phyloP scores from a whole-genome alignment of 2,888 invertebrate species.

The Pedicia rivosa region DNA sequence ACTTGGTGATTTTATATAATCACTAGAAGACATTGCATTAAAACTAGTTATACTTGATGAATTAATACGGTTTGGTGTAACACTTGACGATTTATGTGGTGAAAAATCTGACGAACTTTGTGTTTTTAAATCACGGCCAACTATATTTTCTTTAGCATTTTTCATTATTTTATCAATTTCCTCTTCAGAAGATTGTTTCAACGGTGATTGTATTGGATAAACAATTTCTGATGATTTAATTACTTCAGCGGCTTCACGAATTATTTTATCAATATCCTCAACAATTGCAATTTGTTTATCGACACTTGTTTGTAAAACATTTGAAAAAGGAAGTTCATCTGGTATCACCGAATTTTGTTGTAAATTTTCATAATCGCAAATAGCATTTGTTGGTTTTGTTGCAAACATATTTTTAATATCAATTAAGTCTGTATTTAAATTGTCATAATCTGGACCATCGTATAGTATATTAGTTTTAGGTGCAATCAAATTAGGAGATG shows the following conservation, averaged over 20 bases:
- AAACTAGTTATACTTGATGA: conserved; percentile 31
- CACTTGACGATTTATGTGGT: conserved; percentile 23
- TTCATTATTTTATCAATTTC: too few relatives aligned
- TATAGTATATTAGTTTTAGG: too few relatives aligned
- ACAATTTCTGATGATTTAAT: background rate
- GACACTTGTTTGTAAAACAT: conserved; percentile 12
- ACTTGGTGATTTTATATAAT: conserved; percentile 29
- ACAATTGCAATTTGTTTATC: conserved; percentile 6
- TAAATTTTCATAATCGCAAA: conserved; percentile 16
- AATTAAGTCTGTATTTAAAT: conserved; percentile 16
- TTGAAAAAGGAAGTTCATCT: conserved; percentile 4
- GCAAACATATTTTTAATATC: background rate
- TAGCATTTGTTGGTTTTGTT: conserved; percentile 10
- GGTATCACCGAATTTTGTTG: background rate
- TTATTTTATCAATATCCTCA: conserved; percentile 28
- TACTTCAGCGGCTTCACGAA: conserved; percentile 25
- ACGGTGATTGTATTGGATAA: background rate
- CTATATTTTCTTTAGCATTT: too few relatives aligned
- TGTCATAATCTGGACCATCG: conserved; percentile 30
- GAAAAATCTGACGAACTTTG: conserved; percentile 20
- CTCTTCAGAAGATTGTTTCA: conserved; percentile 15
- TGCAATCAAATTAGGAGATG: too few relatives aligned
- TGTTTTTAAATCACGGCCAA: conserved; percentile 16
- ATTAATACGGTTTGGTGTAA: conserved; percentile 22
- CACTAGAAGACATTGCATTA: conserved; percentile 29